Evolutionary conservation across 2,797 vertebrate species (phyloP).

Genomic region (Takifugu rubripes): DNA sequence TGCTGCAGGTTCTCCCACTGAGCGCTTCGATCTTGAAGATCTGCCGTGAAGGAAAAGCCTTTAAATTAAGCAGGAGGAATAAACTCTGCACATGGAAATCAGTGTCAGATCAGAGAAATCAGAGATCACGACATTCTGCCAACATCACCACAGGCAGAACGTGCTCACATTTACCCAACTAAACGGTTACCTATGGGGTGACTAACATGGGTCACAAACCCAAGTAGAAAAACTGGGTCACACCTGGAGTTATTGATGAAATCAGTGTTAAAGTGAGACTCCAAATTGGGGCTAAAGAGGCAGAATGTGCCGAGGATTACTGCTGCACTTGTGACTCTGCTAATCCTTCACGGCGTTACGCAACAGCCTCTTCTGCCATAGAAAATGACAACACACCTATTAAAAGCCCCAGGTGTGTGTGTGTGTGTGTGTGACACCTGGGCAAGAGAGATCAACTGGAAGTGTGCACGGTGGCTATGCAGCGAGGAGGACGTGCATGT

Average conservation of each 20-base stretch:
- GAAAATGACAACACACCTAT: slow-evolving; percentile 19
- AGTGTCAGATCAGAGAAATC: too few relatives aligned
- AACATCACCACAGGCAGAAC: not conserved
- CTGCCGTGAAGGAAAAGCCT: not conserved
- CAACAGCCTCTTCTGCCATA: slow-evolving; percentile 38
- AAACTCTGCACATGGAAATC: not conserved
- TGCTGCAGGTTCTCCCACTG: slow-evolving; percentile 3
- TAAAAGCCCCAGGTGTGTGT: slow-evolving; percentile 23
- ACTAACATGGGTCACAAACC: slow-evolving; percentile 6
- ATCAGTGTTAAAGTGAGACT: slow-evolving; percentile 12
- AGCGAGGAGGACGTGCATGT: slow-evolving; percentile 2
- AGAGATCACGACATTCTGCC: too few relatives aligned
- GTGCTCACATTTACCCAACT: not conserved
- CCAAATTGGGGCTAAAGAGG: slow-evolving; percentile 12
- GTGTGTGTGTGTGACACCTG: not conserved
- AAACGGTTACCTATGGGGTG: not conserved
- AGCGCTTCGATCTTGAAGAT: slow-evolving; percentile 7
- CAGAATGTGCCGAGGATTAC: slow-evolving; percentile 52
- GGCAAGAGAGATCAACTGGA: not conserved
- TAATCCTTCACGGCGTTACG: slow-evolving; percentile 56
- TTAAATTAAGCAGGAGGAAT: not conserved
- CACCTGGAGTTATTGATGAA: slow-evolving; percentile 14
- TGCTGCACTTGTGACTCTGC: slow-evolving; percentile 43
- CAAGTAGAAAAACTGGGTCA: slow-evolving; percentile 10
- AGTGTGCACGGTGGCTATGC: too few relatives aligned